A percentile compares a stretch with the other conserved stretches of the same genome.
Conservation (phyloP, 2,797 vertebrate genomes). For the Urophycis tenuis region DNA sequence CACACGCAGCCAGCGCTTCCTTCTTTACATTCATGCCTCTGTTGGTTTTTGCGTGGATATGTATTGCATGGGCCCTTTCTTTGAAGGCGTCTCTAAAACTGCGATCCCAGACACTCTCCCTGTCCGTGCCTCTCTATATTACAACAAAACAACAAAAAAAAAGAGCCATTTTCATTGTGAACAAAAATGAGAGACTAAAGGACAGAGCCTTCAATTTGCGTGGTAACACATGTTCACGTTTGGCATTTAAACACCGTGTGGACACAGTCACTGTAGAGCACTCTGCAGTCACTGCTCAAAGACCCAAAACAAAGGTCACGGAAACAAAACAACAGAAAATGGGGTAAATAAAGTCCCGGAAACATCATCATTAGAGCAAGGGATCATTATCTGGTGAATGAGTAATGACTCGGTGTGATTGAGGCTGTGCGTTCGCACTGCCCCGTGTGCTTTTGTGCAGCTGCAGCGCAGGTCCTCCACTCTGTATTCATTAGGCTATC, state of each 20-base stretch:
- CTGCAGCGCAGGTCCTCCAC: neutral
- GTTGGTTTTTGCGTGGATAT: neutral
- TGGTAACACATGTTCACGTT: neutral
- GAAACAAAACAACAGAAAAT: neutral
- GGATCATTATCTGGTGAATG: neutral
- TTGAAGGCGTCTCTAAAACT: slow-evolving; percentile 3
- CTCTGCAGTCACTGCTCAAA: neutral
- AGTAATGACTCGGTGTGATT: neutral
- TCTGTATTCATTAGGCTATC: neutral
- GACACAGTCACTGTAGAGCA: neutral
- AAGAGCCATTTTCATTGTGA: neutral
- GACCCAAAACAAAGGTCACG: neutral
- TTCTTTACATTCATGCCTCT: neutral
- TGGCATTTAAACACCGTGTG: neutral
- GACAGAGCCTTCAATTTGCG: neutral
- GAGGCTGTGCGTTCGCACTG: neutral
- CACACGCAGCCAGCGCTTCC: neutral
- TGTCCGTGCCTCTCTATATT: neutral
- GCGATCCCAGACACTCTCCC: slow-evolving; percentile 12
- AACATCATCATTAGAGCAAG: neutral
- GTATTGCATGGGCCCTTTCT: neutral
- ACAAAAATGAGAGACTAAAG: neutral
- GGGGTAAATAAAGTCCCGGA: neutral
- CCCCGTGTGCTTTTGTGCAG: neutral
- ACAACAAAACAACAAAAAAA: too few relatives aligned